Conservation (phyloP, 2,888 invertebrate species). For the Andrena bicolor region DNA sequence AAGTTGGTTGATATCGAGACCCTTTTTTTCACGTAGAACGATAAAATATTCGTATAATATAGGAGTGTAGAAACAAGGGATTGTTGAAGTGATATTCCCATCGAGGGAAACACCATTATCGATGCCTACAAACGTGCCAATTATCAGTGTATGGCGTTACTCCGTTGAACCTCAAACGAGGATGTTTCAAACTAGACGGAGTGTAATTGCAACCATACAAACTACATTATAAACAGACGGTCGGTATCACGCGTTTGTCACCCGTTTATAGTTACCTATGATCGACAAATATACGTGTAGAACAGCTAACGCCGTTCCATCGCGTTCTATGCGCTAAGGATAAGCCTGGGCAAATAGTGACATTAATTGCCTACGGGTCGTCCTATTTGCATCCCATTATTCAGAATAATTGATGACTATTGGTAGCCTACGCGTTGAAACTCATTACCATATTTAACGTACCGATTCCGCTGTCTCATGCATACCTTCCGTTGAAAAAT, state of each 20-base stretch:
- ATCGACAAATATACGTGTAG: constrained; percentile 72
- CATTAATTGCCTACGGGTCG: constrained; percentile 82
- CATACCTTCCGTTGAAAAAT: constrained; percentile 10
- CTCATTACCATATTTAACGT: constrained; percentile 82
- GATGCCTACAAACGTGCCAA: background rate
- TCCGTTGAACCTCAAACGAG: constrained; percentile 15
- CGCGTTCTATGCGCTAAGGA: constrained; percentile 72
- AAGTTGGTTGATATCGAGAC: constrained; percentile 44
- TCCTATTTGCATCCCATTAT: constrained; percentile 83
- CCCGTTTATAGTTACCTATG: constrained; percentile 62
- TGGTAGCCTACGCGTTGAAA: constrained; percentile 79
- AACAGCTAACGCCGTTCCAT: constrained; percentile 59
- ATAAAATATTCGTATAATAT: constrained; percentile 13
- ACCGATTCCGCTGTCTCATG: constrained; percentile 11
- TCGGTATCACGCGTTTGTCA: constrained; percentile 65
- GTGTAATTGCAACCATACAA: constrained; percentile 42
- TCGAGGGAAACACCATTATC: background rate
- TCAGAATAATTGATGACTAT: constrained; percentile 84
- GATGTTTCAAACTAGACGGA: constrained; percentile 14
- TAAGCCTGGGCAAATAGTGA: constrained; percentile 83
- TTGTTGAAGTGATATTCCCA: background rate
- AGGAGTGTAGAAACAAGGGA: background rate
- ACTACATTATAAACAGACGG: constrained; percentile 74
- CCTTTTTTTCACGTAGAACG: constrained; percentile 40
- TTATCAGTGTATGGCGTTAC: constrained; percentile 11